These are phyloP conservation scores for Allochrocebus solatus DNA, from an alignment of 2,797 vertebrate genomes.

Conservation along the genomic window DNA sequence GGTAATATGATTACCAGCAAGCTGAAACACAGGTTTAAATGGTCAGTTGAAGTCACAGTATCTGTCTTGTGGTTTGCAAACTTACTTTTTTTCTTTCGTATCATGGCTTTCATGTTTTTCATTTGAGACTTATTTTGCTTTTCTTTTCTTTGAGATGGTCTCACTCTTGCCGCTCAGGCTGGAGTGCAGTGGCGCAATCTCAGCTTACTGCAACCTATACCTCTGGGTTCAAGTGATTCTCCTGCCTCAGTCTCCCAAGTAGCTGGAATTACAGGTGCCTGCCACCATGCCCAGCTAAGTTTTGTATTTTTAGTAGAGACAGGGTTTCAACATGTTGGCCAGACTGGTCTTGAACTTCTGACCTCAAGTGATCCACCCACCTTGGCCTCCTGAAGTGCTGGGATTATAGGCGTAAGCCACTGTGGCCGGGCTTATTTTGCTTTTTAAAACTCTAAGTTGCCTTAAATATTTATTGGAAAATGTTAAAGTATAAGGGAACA, in stretches of 20 bases:
- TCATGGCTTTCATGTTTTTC: background rate
- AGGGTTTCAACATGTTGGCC: background rate
- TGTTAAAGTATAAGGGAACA: background rate
- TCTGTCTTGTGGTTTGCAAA: background rate
- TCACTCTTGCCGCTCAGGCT: background rate
- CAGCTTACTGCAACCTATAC: background rate
- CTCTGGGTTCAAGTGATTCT: background rate
- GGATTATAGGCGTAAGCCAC: background rate
- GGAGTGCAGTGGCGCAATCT: background rate
- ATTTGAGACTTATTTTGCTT: background rate
- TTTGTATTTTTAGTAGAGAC: background rate
- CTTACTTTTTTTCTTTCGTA: background rate
- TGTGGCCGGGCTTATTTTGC: background rate
- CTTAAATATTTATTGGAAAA: conserved; percentile 14
- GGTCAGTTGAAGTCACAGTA: background rate
- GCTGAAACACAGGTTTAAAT: background rate
- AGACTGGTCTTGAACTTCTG: background rate
- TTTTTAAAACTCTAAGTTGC: background rate
- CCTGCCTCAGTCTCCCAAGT: background rate
- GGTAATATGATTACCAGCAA: background rate
- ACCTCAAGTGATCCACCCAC: background rate
- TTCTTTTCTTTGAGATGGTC: background rate
- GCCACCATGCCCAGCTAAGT: background rate
- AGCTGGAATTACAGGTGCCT: background rate
- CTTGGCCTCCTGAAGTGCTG: background rate